Percentiles rank a stretch among this genome's conserved stretches.
Conservation (phyloP, 2,797 vertebrate species). For the Rhinatrema bivittatum region DNA sequence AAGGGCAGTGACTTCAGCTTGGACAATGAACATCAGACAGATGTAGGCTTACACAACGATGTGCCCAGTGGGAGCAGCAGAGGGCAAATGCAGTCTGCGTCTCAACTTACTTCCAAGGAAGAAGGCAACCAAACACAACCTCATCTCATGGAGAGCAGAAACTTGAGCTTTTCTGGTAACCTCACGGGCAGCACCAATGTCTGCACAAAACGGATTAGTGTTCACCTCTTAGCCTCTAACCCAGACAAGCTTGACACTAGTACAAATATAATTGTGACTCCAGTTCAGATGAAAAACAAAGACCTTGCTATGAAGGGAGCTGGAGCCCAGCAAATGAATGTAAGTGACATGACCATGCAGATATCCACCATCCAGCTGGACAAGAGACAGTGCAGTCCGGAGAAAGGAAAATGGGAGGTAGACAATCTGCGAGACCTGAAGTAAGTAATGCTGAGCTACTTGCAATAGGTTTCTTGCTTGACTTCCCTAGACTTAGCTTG, state of each 20-base stretch:
- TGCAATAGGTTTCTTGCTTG: no score
- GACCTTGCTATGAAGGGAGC: conserved; percentile 15
- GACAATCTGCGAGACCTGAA: not conserved
- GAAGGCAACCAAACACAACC: no score
- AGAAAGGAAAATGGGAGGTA: conserved; percentile 5
- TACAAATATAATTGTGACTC: fast-evolving
- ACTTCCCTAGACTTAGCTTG: no score
- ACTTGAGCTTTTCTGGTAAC: conserved; percentile 2
- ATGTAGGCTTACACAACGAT: conserved; percentile 28
- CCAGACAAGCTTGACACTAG: not conserved
- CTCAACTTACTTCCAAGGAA: conserved; percentile 11
- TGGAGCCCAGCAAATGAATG: conserved; percentile 15
- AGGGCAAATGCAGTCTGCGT: conserved; percentile 24
- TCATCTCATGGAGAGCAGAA: no score
- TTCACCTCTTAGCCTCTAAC: conserved; percentile 18
- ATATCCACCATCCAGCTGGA: conserved; percentile 76
- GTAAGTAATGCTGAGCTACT: conserved; percentile 26
- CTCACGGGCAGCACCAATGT: not conserved
- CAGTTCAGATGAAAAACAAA: not conserved
- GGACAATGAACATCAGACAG: conserved; percentile 44
- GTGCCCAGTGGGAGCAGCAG: conserved; percentile 19
- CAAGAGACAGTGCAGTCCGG: conserved; percentile 24
- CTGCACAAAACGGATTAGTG: conserved; percentile 11
- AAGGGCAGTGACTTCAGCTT: not conserved
- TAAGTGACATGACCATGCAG: conserved; percentile 64